Base-by-base conservation (phyloP, 2,888 invertebrate genomes). In the Leptinotarsa peninsularis region DNA sequence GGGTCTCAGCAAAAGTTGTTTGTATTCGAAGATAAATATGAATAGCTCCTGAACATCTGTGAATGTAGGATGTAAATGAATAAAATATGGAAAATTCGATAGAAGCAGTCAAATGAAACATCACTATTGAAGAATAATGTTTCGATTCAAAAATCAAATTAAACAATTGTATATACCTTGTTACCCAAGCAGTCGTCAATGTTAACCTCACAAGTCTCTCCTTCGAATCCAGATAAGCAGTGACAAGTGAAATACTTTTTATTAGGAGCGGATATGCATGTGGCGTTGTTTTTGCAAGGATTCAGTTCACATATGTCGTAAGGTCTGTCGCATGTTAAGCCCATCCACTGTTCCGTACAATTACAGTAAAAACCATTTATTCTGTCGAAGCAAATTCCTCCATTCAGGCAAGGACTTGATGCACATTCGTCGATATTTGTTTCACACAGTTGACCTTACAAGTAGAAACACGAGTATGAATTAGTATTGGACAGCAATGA, bases 161-260 rank as follows among this genome's bases (percentile, higher is more conserved):
- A 18, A 49, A 14, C 21, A 52, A n/a, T 15, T 14, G 33, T n/a
- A 33, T 10, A 13, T 73, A 78, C 78, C 78, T 85, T 84, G 18
- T 89, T 88, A 69, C 88, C 89, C n/a, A 87, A 77, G 86, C 94
- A 94, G 82, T 94, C 94, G 87, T 94, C 92, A 27, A 91, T 90
- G 83, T 93, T 90, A 76, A 88, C 87, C 82, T 94, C 93, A 88
- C 95, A 95, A 21, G 87, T 80, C 54, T 80, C 77, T 33, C 94
- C 94, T 80, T 91, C 91, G 88, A 91, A 94, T 50, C 94, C 94
- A 66, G 89, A 86, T 18, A 89, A 89, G 86, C 94, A 94, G 75
- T 91, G 90, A 89, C 94, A 94, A 23, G 89, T 86, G 83, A 89
- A 92, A 58, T 90, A 90, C 4, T 87, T 88, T 66, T 87, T 88